Base-by-base conservation (phyloP, 2,888 invertebrate species). In the Apocheima hispidaria region DNA sequence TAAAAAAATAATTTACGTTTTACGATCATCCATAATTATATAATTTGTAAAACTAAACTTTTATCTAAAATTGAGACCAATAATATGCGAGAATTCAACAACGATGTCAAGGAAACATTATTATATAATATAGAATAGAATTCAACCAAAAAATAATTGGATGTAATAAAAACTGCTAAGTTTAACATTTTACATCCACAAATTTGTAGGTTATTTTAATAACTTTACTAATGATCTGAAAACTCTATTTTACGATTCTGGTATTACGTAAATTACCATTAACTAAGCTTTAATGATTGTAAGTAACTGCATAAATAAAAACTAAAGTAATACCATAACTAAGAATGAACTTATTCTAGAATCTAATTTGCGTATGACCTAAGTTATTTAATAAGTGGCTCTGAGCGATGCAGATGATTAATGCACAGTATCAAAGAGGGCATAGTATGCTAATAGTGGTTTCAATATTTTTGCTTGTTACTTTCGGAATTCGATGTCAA, bases 401-500 rank as follows among this genome's bases (percentile, higher is more conserved):
- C 41, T 60, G 64, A 50, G 58, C 51, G 41, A 63, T 48, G 61
- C 57, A 41, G 48, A 64, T 65, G 56, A 66, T 65, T 66, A 53
- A 66, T 63, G 54, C 43, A 59, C 44, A 66, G 60, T 58, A 46
- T 43, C 50, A 44, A 49, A 52, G 41, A 36, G 51, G 36, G 48
- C 48, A 48, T 48, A 28, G 23, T 16, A 62, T 46, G 53, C 44
- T 57, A 63, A 57, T 56, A 51, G 33, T 14, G 35, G 48, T 48
- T 14, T 16, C 51, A 41, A 63, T 55, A 64, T 66, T 65, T 70
- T 70, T 66, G 68, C 63, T 57, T 44, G 53, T 61, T 56, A 60
- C 66, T 68, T 64, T 68, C 66, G 48, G 68, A 66, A 68, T 67
- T 63, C 56, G 65, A 65, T 65, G 65, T 61, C 66, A 41, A 55